A percentile compares a stretch with the other conserved stretches of the same genome.
Evolutionary conservation across 2,888 invertebrate species (phyloP).

Genomic region (Dione vanillae): DNA sequence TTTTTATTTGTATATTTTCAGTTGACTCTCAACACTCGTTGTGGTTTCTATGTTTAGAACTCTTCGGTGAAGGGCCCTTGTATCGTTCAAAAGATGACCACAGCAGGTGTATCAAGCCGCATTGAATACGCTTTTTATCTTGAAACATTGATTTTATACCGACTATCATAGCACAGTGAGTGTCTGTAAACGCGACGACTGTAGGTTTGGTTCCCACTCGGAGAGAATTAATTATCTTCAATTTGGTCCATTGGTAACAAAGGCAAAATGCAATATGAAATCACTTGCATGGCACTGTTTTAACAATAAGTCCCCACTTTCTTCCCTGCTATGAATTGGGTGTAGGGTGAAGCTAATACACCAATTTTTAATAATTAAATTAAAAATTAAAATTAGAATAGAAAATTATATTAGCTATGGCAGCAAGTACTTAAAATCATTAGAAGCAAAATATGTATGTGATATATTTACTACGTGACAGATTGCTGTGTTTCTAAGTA

Average conservation of each 20-base stretch:
- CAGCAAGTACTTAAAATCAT: too few relatives aligned
- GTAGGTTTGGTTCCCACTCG: background rate
- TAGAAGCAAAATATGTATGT: too few relatives aligned
- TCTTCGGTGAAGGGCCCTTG: slow-evolving; percentile 37
- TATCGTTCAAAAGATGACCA: slow-evolving; percentile 42
- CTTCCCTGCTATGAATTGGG: too few relatives aligned
- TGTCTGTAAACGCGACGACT: background rate
- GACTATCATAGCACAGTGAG: too few relatives aligned
- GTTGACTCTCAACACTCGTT: slow-evolving; percentile 37
- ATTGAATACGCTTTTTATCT: slow-evolving; percentile 38
- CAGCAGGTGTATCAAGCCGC: slow-evolving; percentile 36
- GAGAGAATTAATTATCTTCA: background rate
- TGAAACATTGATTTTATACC: slow-evolving; percentile 13
- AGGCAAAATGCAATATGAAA: background rate
- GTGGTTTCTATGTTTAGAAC: slow-evolving; percentile 43
- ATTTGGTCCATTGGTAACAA: background rate
- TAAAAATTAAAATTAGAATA: too few relatives aligned
- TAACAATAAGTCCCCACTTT: too few relatives aligned
- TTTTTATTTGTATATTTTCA: slow-evolving; percentile 32
- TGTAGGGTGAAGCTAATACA: too few relatives aligned
- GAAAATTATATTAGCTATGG: too few relatives aligned
- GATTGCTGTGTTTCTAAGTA: too few relatives aligned
- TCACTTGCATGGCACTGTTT: too few relatives aligned
- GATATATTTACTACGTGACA: too few relatives aligned
- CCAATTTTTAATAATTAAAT: too few relatives aligned